These are phyloP conservation scores for Brachionus rotundiformis DNA, from an alignment of 1,140 invertebrate genomes.

Conservation along the genomic window DNA sequence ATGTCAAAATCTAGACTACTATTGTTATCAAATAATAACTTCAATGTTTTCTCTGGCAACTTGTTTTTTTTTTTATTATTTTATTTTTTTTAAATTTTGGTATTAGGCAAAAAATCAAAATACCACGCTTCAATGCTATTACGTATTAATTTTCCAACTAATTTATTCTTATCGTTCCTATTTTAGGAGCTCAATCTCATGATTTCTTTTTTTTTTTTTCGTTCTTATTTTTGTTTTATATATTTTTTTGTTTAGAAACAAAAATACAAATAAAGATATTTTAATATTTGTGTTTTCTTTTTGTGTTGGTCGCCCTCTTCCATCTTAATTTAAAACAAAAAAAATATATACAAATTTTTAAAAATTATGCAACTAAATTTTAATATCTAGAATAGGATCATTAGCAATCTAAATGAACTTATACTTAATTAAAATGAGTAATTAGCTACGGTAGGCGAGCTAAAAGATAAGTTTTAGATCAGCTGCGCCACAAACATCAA, in stretches of 20 bases:
- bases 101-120: not conserved
- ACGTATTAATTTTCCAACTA: not conserved
- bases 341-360: too few relatives aligned
- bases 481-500: not conserved
- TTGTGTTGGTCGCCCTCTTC: not conserved
- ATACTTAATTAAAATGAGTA: not conserved
- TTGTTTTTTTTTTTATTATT: not conserved
- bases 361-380: not conserved
- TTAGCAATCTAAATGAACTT: not conserved
- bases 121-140: constrained; percentile 29
- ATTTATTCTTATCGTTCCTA: constrained; percentile 14
- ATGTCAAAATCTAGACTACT: not conserved
- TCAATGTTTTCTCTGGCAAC: not conserved
- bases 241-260: constrained; percentile 26
- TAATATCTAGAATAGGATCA: not conserved
- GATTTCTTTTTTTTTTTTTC: constrained; percentile 9
- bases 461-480: not conserved
- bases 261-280: not conserved
- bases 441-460: not conserved
- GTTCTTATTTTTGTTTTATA: not conserved
- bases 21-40: not conserved
- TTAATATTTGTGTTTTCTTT: constrained; percentile 28
- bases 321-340: not conserved
- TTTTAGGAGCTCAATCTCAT: constrained; percentile 17
- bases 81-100: too few relatives aligned